phyloP scores from a whole-genome alignment of 2,113 vertebrate species.

The Stigmatopora argus region DNA sequence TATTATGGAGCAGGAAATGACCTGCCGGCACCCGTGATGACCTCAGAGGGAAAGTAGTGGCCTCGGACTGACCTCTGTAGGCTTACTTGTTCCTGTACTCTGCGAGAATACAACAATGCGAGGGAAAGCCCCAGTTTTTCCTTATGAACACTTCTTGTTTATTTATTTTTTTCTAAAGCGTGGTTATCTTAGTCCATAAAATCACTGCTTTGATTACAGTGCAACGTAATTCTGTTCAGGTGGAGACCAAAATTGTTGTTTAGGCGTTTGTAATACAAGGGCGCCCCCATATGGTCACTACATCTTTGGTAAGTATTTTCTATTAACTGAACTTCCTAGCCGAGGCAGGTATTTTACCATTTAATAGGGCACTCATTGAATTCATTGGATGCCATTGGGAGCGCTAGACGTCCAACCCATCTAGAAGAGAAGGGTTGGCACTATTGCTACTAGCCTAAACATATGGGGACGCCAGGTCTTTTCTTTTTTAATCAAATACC shows the following conservation, averaged over 20 bases:
- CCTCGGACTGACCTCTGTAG: constrained; percentile 56
- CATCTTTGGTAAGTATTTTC: neutral
- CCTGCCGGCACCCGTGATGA: constrained; percentile 57
- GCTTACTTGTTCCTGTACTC: constrained; percentile 39
- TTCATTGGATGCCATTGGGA: too few species aligned
- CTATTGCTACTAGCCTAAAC: too few species aligned
- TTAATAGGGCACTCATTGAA: too few species aligned
- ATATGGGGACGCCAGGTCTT: too few species aligned
- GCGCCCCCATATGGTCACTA: constrained; percentile 42
- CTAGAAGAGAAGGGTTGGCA: too few species aligned
- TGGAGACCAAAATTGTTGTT: neutral
- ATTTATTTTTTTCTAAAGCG: constrained; percentile 11
- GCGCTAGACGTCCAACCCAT: too few species aligned
- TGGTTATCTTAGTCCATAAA: neutral
- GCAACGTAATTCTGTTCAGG: neutral
- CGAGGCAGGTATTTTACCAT: neutral
- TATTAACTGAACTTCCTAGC: neutral
- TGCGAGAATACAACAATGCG: constrained; percentile 48
- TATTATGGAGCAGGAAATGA: constrained; percentile 69
- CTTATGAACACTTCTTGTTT: neutral
- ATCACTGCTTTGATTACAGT: neutral
- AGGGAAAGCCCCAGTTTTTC: constrained; percentile 50
- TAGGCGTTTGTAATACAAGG: constrained; percentile 4
- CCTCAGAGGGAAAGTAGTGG: constrained; percentile 62
- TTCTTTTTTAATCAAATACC: too few species aligned